Evolutionary conservation across 2,113 vertebrate species (phyloP).

Genomic region (Pao palembangensis): DNA sequence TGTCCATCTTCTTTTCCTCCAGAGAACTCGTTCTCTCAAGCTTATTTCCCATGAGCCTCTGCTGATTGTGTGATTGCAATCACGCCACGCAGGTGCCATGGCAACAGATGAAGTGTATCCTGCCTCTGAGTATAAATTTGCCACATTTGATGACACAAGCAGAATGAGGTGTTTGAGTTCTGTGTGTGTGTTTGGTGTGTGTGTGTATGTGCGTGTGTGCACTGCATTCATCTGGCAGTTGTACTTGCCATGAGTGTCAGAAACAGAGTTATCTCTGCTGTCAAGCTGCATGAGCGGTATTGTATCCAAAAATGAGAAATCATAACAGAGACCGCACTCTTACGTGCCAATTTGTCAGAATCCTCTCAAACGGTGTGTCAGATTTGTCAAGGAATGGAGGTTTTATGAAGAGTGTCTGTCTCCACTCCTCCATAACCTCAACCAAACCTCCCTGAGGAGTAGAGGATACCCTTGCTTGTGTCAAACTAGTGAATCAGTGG

Average conservation of each 20-base stretch:
- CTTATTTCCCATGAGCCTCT: conserved; percentile 64
- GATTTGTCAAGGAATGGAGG: conserved; percentile 39
- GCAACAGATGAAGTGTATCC: conserved; percentile 52
- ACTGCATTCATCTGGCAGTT: conserved; percentile 31
- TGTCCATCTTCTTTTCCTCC: conserved; percentile 26
- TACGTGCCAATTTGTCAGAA: conserved; percentile 56
- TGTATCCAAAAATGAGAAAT: conserved; percentile 49
- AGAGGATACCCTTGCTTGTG: conserved; percentile 50
- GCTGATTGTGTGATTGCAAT: conserved; percentile 63
- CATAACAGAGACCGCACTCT: conserved; percentile 28
- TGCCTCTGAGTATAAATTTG: conserved; percentile 49
- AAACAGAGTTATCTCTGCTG: conserved; percentile 23
- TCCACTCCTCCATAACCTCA: conserved; percentile 30
- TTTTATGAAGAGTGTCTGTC: conserved; percentile 50
- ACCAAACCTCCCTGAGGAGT: conserved; percentile 44
- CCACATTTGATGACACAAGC: conserved; percentile 55
- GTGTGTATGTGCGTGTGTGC: conserved; percentile 1
- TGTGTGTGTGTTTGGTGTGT: conserved; percentile 6
- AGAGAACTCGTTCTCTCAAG: conserved; percentile 47
- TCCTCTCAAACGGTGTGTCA: conserved; percentile 26
- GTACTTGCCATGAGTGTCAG: conserved; percentile 16
- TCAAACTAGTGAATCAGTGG: conserved; percentile 39
- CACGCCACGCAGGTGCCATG: conserved; percentile 57
- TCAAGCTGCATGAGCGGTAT: conserved; percentile 35
- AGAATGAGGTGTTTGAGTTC: conserved; percentile 19